Evolutionary conservation across 2,113 vertebrate genomes (phyloP), one percentile per base, ranked within the genome.

Genomic region (Oryzias woworae): DNA sequence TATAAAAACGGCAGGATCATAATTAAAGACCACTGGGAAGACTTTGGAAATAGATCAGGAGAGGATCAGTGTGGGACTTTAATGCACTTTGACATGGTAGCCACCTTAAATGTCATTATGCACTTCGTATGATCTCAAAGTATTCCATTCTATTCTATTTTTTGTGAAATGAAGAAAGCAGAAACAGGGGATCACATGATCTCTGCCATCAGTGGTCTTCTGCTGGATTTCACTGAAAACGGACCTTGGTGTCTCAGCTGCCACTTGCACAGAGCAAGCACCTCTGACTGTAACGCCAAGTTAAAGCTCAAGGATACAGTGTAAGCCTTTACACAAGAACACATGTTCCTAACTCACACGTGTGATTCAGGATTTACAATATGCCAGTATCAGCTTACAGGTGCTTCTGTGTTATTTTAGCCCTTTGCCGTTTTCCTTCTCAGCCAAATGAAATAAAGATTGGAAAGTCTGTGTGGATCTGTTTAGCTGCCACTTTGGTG

Each of bases 401-500:
- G 81, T 85, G 75, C 67, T 79, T 63, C 68, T 66, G 65, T 85
- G 85, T 86, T 87, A 76, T 87, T 89, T 80, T 83, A 83, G 66
- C 82, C 77, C 55, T 76, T 75, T 79, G 81, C 71, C 78, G 74
- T 81, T 83, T 81, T 62, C 78, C 76, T 58, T 42, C 8, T 20
- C 8, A 42, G 80, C 80, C 78, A 81, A 87, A 77, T 2, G 58
- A 75, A 82, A 77, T 78, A 87, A 63, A 70, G 80, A 81, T 83
- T 85, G 87, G 88, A 90, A 90, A 87, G 75, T 85, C 65, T 74
- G 75, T 81, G 69, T 78, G 81, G 81, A 85, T 75, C 77, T 0
- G 58, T 81, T 88, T 85, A 78, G 82, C 84, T 78, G 69, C 85
- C 80, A 86, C 83, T 82, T 88, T 87, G 80, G 77, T 78, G 76